Percentiles rank a stretch among this genome's conserved stretches.
Evolutionary conservation across 2,888 invertebrate species (phyloP).

Genomic region (Tenthredo amoena): DNA sequence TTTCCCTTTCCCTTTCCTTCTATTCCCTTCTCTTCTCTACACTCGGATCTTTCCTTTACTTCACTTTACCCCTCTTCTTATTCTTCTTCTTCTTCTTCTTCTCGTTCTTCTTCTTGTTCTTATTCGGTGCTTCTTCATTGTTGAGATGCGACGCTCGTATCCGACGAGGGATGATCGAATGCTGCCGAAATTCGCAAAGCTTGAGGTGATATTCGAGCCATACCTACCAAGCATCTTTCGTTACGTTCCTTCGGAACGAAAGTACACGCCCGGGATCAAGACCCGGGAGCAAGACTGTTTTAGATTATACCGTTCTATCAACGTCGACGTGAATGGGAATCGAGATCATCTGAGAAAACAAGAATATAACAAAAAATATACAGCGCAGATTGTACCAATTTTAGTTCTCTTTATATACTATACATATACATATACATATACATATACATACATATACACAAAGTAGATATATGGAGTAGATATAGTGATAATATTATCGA

Average conservation of each 20-base stretch:
- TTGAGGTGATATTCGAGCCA: constrained; percentile 64
- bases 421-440: not conserved
- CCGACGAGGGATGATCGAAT: constrained; percentile 71
- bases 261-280: constrained; percentile 16
- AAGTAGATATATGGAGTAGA: not conserved
- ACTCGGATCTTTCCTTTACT: not conserved
- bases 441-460: too few species aligned
- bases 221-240: constrained; percentile 17
- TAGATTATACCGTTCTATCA: constrained; percentile 38
- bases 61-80: constrained; percentile 10
- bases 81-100: constrained; percentile 27
- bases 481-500: not conserved
- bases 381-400: not conserved
- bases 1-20: constrained; percentile 36
- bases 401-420: not conserved
- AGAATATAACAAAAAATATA: not conserved
- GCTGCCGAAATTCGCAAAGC: constrained; percentile 68
- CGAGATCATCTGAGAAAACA: not conserved
- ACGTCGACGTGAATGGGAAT: constrained; percentile 36
- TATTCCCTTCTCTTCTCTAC: constrained; percentile 27
- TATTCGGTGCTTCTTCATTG: constrained; percentile 58
- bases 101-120: constrained; percentile 15
- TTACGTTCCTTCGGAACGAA: not conserved
- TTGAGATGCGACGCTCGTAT: constrained; percentile 71
- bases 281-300: constrained; percentile 27